Percentiles rank a stretch among this genome's conserved stretches.
phyloP scores from a whole-genome alignment of 2,888 invertebrate genomes.

The Luperina nickerlii region DNA sequence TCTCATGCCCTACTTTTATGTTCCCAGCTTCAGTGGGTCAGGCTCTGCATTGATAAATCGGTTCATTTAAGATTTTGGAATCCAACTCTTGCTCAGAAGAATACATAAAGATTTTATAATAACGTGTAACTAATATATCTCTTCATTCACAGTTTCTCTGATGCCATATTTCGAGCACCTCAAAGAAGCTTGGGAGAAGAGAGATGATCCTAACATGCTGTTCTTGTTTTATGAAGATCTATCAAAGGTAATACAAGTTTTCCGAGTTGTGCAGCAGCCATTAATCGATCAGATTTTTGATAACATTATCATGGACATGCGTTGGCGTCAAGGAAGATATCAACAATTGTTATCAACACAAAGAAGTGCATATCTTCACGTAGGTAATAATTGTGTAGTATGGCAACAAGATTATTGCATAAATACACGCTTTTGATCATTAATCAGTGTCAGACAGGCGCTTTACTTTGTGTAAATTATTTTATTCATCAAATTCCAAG shows the following conservation, averaged over 20 bases:
- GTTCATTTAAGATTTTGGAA: too few relatives aligned
- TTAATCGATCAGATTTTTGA: conserved; percentile 13
- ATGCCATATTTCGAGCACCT: conserved; percentile 93
- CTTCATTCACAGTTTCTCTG: conserved; percentile 88
- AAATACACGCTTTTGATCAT: not conserved
- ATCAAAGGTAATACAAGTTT: conserved; percentile 83
- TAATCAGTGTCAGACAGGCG: not conserved
- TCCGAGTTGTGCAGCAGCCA: not conserved
- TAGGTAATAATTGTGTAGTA: not conserved
- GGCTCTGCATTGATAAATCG: too few relatives aligned
- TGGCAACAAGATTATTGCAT: not conserved
- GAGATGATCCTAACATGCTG: conserved; percentile 91
- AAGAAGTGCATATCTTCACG: not conserved
- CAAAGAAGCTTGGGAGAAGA: conserved; percentile 92
- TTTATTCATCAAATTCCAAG: too few relatives aligned
- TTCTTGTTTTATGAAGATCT: conserved; percentile 94
- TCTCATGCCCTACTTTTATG: not conserved
- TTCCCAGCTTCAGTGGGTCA: not conserved
- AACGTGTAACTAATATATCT: too few relatives aligned
- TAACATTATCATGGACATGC: conserved; percentile 4
- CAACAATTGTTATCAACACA: not conserved
- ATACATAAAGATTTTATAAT: not conserved
- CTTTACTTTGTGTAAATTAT: too few relatives aligned
- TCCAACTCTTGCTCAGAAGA: not conserved
- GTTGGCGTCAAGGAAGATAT: not conserved